These are phyloP conservation scores for Eucriotettix oculatus DNA, from an alignment of 2,888 invertebrate species.

Conservation along the genomic window DNA sequence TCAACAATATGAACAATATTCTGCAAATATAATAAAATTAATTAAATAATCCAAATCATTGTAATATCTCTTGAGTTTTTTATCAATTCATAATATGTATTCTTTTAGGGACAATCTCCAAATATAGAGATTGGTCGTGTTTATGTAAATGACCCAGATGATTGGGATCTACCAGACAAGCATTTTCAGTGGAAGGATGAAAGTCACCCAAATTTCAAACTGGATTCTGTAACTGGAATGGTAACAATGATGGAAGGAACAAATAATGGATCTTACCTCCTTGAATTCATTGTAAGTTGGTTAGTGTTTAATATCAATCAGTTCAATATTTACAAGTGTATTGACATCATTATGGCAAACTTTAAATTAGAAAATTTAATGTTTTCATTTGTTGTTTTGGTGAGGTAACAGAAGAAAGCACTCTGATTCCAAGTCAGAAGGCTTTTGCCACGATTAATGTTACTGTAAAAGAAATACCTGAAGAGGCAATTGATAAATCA, in stretches of 20 bases:
- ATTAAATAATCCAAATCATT: too few species aligned
- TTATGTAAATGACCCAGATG: slow-evolving; percentile 87
- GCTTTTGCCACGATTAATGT: slow-evolving; percentile 78
- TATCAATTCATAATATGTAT: slow-evolving; percentile 1
- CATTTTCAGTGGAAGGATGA: slow-evolving; percentile 50
- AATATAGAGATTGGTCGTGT: slow-evolving; percentile 78
- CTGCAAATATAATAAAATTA: too few species aligned
- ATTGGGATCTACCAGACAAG: slow-evolving; percentile 93
- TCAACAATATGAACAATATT: too few species aligned
- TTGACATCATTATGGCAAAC: background rate
- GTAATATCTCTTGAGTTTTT: too few species aligned
- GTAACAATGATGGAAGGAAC: slow-evolving; percentile 71
- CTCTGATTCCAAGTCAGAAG: slow-evolving; percentile 40
- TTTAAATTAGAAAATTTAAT: background rate
- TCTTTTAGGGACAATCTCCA: slow-evolving; percentile 48
- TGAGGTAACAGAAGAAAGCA: slow-evolving; percentile 49
- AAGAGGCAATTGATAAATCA: slow-evolving; percentile 82
- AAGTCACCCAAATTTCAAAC: slow-evolving; percentile 46
- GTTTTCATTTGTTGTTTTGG: background rate
- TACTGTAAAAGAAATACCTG: slow-evolving; percentile 70
- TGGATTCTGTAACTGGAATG: slow-evolving; percentile 65
- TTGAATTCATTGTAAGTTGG: slow-evolving; percentile 44
- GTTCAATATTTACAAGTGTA: too few species aligned
- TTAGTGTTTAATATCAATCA: slow-evolving; percentile 1
- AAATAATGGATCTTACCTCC: slow-evolving; percentile 52